Conservation (phyloP, 1,140 invertebrate genomes). For the Lamellibrachia luymesi region DNA sequence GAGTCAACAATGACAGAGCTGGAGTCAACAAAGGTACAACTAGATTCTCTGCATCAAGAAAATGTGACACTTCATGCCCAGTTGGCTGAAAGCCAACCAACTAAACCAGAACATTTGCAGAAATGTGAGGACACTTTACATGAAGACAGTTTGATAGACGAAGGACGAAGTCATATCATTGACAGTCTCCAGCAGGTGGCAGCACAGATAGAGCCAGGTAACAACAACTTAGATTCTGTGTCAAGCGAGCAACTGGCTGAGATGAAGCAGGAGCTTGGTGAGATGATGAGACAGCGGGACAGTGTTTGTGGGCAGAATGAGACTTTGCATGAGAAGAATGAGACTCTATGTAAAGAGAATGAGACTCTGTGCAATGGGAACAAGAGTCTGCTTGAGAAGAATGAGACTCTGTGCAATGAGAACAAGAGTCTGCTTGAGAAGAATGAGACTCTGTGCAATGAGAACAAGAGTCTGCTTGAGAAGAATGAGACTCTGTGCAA, state of each 20-base stretch:
- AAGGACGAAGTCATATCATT: neutral
- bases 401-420: neutral
- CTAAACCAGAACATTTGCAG: neutral
- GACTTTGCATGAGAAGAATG: neutral
- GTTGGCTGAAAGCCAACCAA: neutral
- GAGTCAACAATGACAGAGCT: neutral
- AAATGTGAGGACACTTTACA: neutral
- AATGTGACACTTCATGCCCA: neutral
- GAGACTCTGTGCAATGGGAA: neutral
- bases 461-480: neutral
- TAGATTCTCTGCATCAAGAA: neutral
- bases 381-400: neutral
- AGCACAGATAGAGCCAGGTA: neutral
- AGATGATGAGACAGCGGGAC: neutral
- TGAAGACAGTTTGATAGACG: neutral
- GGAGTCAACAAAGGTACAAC: neutral
- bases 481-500: neutral
- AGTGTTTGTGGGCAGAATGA: neutral
- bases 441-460: neutral
- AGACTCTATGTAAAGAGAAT: neutral
- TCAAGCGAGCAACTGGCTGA: neutral
- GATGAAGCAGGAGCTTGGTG: neutral
- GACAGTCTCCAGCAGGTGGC: neutral
- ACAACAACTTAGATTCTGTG: neutral
- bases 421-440: neutral